Percentiles rank a stretch among this genome's conserved stretches.
Evolutionary conservation across 2,888 invertebrate species (phyloP).

Genomic region (Agriopis aurantiaria): DNA sequence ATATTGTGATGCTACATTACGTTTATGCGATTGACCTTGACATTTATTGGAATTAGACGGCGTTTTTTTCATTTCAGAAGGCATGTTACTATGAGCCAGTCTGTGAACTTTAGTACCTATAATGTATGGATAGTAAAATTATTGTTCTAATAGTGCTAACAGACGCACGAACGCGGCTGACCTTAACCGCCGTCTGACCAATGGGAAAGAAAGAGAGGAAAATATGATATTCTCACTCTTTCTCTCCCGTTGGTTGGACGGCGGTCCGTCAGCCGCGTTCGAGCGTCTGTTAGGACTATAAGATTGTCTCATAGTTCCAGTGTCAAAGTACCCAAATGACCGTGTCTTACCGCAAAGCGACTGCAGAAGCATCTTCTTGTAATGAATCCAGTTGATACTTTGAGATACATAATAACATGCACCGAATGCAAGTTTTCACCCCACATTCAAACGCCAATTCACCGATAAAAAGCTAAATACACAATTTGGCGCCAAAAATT

Average conservation of each 20-base stretch:
- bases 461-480: slow-evolving; percentile 28
- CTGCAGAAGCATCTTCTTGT: slow-evolving; percentile 23
- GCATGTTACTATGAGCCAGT: slow-evolving; percentile 24
- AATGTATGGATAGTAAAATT: neutral
- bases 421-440: slow-evolving; percentile 17
- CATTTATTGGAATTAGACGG: slow-evolving; percentile 2
- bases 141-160: too few relatives aligned
- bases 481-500: slow-evolving; percentile 17
- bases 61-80: neutral
- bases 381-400: slow-evolving; percentile 7
- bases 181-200: too few relatives aligned
- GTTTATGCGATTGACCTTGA: neutral
- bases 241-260: too few relatives aligned
- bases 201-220: too few relatives aligned
- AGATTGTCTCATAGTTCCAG: slow-evolving; percentile 20
- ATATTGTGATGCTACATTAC: neutral
- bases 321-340: slow-evolving; percentile 4
- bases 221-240: too few relatives aligned
- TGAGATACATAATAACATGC: slow-evolving; percentile 23
- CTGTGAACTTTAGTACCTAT: neutral
- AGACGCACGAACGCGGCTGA: too few relatives aligned
- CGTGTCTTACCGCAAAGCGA: slow-evolving; percentile 29
- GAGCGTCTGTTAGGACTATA: too few relatives aligned
- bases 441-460: slow-evolving; percentile 20
- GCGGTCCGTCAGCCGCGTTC: too few relatives aligned